A percentile compares a stretch with the other conserved stretches of the same genome.
These are phyloP conservation scores for Amblyteles armatorius DNA, from an alignment of 2,888 invertebrate genomes.

Conservation along the genomic window DNA sequence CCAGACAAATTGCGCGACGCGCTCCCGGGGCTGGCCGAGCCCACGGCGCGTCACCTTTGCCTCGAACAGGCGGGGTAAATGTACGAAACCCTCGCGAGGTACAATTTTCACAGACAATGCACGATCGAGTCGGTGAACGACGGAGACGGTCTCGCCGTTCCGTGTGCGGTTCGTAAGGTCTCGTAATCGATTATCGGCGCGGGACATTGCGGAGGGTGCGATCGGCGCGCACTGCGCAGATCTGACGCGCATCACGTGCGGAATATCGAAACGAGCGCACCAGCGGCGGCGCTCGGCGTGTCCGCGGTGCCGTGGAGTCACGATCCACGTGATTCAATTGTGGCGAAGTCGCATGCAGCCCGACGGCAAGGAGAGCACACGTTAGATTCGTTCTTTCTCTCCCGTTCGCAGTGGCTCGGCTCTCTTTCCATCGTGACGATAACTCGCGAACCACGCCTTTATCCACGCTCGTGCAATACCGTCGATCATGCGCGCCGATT, in stretches of 20 bases:
- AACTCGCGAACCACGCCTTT: slow-evolving; percentile 67
- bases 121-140: background rate
- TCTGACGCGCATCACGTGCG: slow-evolving; percentile 44
- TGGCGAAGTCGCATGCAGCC: slow-evolving; percentile 40
- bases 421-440: slow-evolving; percentile 59
- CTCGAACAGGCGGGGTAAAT: background rate
- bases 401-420: slow-evolving; percentile 31
- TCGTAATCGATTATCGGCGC: slow-evolving; percentile 58
- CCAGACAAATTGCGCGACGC: background rate
- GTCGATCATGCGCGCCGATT: slow-evolving; percentile 58
- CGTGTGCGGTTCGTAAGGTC: slow-evolving; percentile 39
- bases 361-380: slow-evolving; percentile 3
- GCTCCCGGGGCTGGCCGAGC: background rate
- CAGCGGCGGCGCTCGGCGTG: slow-evolving; percentile 45
- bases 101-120: slow-evolving; percentile 29
- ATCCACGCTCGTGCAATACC: slow-evolving; percentile 49
- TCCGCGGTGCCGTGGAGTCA: slow-evolving; percentile 47
- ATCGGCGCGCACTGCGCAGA: slow-evolving; percentile 23
- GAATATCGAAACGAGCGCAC: slow-evolving; percentile 49
- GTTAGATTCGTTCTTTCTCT: slow-evolving; percentile 46
- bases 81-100: background rate
- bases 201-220: slow-evolving; percentile 55
- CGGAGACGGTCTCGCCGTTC: slow-evolving; percentile 8
- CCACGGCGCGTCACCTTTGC: background rate
- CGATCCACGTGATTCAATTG: slow-evolving; percentile 58